Conservation (phyloP, 2,888 invertebrate genomes). For the Dexiosoma caninum region DNA sequence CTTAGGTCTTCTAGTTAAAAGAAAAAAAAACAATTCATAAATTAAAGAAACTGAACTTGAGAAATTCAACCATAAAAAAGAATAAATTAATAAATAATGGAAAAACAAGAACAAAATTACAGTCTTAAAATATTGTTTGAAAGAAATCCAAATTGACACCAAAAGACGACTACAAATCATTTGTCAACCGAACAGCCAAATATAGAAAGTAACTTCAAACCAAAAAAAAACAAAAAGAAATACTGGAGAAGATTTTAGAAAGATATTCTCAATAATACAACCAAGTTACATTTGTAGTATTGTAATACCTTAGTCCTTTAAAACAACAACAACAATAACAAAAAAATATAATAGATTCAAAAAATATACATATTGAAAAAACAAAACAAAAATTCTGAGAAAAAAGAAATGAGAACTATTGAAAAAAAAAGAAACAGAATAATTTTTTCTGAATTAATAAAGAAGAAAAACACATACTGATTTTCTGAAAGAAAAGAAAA, state of each 20-base stretch:
- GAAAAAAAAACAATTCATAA: conserved; percentile 46
- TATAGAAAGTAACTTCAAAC: conserved; percentile 15
- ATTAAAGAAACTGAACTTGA: conserved; percentile 57
- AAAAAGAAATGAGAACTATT: conserved; percentile 46
- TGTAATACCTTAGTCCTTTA: conserved; percentile 57
- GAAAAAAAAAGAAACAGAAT: conserved; percentile 68
- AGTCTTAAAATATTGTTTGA: conserved; percentile 61
- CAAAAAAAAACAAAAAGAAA: conserved; percentile 45
- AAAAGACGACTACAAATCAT: conserved; percentile 54
- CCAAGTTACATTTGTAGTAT: conserved; percentile 53
- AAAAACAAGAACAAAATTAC: conserved; percentile 42
- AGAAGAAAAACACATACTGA: conserved; percentile 72
- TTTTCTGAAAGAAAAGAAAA: conserved; percentile 77
- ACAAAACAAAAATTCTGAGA: conserved; percentile 32
- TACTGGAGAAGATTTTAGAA: conserved; percentile 35
- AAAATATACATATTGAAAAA: conserved; percentile 42
- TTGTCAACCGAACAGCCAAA: conserved; percentile 52
- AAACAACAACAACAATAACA: conserved; percentile 15
- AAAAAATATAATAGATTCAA: conserved; percentile 35
- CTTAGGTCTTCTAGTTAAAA: conserved; percentile 61
- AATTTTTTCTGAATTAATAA: conserved; percentile 77
- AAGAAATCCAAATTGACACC: conserved; percentile 49
- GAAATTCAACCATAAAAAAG: too few species aligned
- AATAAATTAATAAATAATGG: conserved; percentile 11
- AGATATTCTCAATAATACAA: conserved; percentile 30